phyloP scores from a whole-genome alignment of 2,113 vertebrate species.

The Eubucco bourcierii region DNA sequence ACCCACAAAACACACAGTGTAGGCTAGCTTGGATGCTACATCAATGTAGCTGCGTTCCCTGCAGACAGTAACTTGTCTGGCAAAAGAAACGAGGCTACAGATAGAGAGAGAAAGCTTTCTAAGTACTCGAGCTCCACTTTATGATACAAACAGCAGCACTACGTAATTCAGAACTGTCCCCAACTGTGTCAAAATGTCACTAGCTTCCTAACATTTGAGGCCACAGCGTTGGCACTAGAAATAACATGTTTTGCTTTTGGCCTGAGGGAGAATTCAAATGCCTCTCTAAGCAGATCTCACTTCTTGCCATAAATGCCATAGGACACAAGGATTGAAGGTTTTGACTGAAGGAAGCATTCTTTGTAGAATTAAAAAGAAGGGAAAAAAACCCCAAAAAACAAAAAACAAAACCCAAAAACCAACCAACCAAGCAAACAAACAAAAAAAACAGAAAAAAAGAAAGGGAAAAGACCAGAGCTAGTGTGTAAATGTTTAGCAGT shows the following conservation, averaged over 20 bases:
- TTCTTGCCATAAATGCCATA: slow-evolving; percentile 43
- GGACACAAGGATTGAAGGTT: slow-evolving; percentile 19
- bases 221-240: slow-evolving; percentile 54
- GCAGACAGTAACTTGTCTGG: slow-evolving; percentile 40
- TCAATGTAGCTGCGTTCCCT: neutral
- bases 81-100: slow-evolving; percentile 45
- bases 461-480: accelerated
- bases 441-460: no score
- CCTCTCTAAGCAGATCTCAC: slow-evolving; percentile 59
- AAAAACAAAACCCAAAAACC: no score
- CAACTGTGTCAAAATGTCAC: slow-evolving; percentile 63
- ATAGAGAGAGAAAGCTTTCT: slow-evolving; percentile 24
- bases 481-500: neutral
- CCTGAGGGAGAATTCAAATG: slow-evolving; percentile 57
- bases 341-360: slow-evolving; percentile 32
- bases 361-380: slow-evolving; percentile 52
- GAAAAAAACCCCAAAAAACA: no score
- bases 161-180: slow-evolving; percentile 55
- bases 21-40: neutral
- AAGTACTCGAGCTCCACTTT: slow-evolving; percentile 49
- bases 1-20: neutral
- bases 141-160: slow-evolving; percentile 39
- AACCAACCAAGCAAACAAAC: no score
- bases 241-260: slow-evolving; percentile 63
- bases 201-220: slow-evolving; percentile 51